Base-by-base conservation (phyloP, 1,140 invertebrate species). In the Leptopilina clavipes region DNA sequence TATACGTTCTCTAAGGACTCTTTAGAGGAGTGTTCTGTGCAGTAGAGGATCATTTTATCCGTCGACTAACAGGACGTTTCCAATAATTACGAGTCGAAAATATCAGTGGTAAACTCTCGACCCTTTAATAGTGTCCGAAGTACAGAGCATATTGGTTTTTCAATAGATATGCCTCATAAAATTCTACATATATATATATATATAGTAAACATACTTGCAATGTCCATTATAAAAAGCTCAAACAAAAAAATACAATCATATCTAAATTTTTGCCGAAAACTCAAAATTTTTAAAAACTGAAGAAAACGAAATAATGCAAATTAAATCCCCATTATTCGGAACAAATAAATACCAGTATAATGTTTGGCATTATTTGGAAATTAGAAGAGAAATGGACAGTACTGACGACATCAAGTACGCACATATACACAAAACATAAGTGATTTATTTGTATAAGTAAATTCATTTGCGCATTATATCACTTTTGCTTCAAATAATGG, bases 71-170 rank as follows among this genome's bases (percentile, higher is more conserved):
- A 31, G 59, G 25, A 65, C 22, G 59, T 31, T 65, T 65, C 59
- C 25, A 65, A 65, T 65, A 65, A 65, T 65, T 65, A 65, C 59
- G 5, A 22, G 59, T 65, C 59, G 25, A 65, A 65, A 65, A 65
- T 65, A 65, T 65, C 25, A 65, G 59, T n/a, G 59, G 59, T 52
- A 52, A 17, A 52, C 48, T 52, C 48, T 52, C 6, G n/a, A 65
- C 59, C 25, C 22, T 65, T 65, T 65, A 65, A 65, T 65, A 65
- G 59, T 9, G 59, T 25, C 59, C 22, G 6, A 31, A 65, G 59
- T 31, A 65, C 59, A 37, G n/a, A 65, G 59, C 59, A 65, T 65
- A 65, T 65, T 65, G 59, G 59, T 65, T 65, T 65, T 65, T n/a
- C 22, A 0, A n/a, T 31, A 65, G 12, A 31, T 31, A 31, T 10